Conservation (phyloP, 35 echinoderm and acorn worm species). For the Acanthaster planci region DNA sequence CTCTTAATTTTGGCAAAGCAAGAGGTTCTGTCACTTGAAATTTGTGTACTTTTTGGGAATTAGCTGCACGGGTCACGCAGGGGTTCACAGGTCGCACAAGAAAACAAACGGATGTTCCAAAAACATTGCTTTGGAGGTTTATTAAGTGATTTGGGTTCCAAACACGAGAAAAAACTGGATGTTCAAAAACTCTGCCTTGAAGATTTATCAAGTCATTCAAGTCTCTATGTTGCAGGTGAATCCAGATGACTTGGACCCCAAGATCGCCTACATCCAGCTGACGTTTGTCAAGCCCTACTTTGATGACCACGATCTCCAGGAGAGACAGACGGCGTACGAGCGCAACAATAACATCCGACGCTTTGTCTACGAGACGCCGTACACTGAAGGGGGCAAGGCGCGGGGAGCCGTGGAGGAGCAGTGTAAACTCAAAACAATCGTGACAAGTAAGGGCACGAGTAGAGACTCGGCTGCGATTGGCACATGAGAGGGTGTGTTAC, state of each 20-base stretch:
- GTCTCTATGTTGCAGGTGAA: slow-evolving; percentile 58
- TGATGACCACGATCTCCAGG: slow-evolving; percentile 78
- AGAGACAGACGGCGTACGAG: slow-evolving; percentile 75
- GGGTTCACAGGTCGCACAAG: too few relatives aligned
- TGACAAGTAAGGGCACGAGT: slow-evolving; percentile 98
- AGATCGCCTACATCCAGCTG: slow-evolving; percentile 88
- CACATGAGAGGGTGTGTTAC: too few relatives aligned
- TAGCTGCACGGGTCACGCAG: too few relatives aligned
- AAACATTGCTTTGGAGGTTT: too few relatives aligned
- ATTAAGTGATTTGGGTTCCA: too few relatives aligned
- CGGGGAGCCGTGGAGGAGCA: slow-evolving; percentile 81
- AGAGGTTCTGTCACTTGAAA: too few relatives aligned
- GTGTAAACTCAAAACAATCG: slow-evolving; percentile 86
- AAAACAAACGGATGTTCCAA: too few relatives aligned
- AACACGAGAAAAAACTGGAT: too few relatives aligned
- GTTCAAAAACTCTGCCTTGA: too few relatives aligned
- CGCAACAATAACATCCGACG: slow-evolving; percentile 87
- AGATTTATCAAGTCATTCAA: too few relatives aligned
- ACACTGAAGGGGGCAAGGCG: slow-evolving; percentile 83
- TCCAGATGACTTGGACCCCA: slow-evolving; percentile 60
- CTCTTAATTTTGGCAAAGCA: too few relatives aligned
- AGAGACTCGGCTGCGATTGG: neutral
- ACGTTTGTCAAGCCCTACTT: slow-evolving; percentile 94
- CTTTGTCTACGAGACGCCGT: slow-evolving; percentile 97
- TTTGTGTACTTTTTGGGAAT: too few relatives aligned